These are phyloP conservation scores for Tortricodes alternella DNA, from an alignment of 2,888 invertebrate species.

Conservation along the genomic window DNA sequence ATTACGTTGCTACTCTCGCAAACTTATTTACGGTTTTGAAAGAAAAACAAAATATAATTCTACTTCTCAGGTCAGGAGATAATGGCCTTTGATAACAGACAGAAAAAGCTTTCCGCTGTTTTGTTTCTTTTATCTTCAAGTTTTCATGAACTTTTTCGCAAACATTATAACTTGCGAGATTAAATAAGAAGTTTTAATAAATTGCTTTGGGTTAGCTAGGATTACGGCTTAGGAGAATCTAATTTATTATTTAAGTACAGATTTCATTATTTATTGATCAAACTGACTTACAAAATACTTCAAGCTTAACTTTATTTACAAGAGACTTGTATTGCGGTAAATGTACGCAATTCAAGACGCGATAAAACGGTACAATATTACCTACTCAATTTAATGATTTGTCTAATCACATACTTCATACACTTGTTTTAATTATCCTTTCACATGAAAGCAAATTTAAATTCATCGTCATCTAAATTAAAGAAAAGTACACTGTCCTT, in stretches of 20 bases:
- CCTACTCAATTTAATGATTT: too few species aligned
- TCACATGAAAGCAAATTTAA: too few species aligned
- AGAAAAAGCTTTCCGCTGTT: slow-evolving; percentile 82
- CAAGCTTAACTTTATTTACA: not conserved
- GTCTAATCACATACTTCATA: too few species aligned
- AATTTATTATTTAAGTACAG: slow-evolving; percentile 43
- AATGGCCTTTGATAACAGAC: slow-evolving; percentile 80
- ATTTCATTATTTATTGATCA: slow-evolving; percentile 3
- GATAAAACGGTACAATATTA: too few species aligned
- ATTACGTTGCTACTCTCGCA: slow-evolving; percentile 70
- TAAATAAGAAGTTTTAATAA: slow-evolving; percentile 80
- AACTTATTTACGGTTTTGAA: slow-evolving; percentile 63
- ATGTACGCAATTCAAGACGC: too few species aligned
- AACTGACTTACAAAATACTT: not conserved
- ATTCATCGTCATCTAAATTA: too few species aligned
- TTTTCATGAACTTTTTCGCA: slow-evolving; percentile 74
- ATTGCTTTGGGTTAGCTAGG: slow-evolving; percentile 67
- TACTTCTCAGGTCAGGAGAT: slow-evolving; percentile 80
- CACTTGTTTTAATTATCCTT: too few species aligned
- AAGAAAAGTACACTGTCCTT: too few species aligned
- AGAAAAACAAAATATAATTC: slow-evolving; percentile 77
- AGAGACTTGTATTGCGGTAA: too few species aligned
- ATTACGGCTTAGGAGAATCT: slow-evolving; percentile 62
- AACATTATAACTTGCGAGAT: slow-evolving; percentile 79
- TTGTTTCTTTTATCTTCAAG: slow-evolving; percentile 78